phyloP scores from a whole-genome alignment of 2,113 vertebrate genomes.

The Anthoscopus minutus region DNA sequence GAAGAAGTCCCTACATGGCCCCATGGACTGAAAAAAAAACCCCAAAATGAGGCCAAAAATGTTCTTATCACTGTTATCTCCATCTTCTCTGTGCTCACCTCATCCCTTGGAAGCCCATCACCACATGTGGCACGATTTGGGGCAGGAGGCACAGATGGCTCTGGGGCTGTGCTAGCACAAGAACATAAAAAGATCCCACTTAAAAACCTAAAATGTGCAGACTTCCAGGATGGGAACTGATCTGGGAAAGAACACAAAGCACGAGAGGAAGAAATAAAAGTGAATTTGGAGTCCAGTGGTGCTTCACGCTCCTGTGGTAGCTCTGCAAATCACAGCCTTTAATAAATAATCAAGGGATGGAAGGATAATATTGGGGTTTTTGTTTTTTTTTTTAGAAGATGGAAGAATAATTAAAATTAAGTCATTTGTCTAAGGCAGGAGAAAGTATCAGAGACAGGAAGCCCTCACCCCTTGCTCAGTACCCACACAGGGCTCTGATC shows the following conservation, averaged over 20 bases:
- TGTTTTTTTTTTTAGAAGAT: not conserved
- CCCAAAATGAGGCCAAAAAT: not conserved
- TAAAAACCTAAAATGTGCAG: not conserved
- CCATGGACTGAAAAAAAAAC: not conserved
- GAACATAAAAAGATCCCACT: not conserved
- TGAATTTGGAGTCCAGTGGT: not conserved
- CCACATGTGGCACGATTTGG: fast-evolving
- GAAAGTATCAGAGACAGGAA: not conserved
- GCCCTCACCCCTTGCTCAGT: not conserved
- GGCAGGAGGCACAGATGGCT: not conserved
- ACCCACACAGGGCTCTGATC: not conserved
- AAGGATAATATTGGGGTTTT: not conserved
- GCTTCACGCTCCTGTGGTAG: not conserved
- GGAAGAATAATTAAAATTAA: not conserved
- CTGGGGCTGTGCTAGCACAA: not conserved
- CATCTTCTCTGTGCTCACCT: not conserved
- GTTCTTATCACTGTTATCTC: not conserved
- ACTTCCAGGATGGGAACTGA: not conserved
- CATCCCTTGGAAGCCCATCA: not conserved
- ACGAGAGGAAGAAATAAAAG: not conserved
- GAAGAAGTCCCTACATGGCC: not conserved
- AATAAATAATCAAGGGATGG: not conserved
- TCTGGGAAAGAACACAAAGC: not conserved
- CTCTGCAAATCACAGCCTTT: not conserved
- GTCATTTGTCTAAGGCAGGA: not conserved